Conservation (phyloP, 2,113 vertebrate species). For the Pionites leucogaster region DNA sequence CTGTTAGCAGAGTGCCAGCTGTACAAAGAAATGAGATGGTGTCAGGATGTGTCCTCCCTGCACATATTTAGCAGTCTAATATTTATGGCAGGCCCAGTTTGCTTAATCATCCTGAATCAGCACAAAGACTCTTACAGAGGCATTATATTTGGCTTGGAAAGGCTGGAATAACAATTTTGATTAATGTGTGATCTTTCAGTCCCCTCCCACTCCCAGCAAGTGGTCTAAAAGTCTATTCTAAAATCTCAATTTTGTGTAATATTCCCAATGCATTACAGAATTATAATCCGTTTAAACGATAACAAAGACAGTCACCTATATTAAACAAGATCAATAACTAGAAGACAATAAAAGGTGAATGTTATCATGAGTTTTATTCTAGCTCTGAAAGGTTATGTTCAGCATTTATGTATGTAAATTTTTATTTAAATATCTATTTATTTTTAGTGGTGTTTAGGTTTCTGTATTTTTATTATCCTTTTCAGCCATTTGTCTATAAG, state of each 20-base stretch:
- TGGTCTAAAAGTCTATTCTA: not conserved
- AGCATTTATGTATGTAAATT: not conserved
- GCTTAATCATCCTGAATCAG: not conserved
- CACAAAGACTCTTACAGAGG: accelerated
- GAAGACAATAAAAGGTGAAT: not conserved
- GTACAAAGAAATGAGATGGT: accelerated
- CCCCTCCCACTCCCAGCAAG: not conserved
- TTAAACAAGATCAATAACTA: not conserved
- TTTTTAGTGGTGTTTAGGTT: not conserved
- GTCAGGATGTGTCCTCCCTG: not conserved
- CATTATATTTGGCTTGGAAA: not conserved
- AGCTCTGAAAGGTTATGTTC: not conserved
- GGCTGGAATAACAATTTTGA: not conserved
- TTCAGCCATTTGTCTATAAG: not conserved
- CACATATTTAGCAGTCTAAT: not conserved
- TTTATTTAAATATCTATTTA: not conserved
- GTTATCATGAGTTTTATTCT: not conserved
- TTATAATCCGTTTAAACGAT: not conserved
- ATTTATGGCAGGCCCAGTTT: not conserved
- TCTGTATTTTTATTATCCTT: not conserved
- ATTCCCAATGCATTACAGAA: not conserved
- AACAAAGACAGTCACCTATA: not conserved
- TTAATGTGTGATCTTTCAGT: not conserved
- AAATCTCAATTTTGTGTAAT: not conserved
- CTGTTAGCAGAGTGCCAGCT: not conserved